Base-by-base conservation (phyloP, 2,888 invertebrate species). In the Cordilura impudica region DNA sequence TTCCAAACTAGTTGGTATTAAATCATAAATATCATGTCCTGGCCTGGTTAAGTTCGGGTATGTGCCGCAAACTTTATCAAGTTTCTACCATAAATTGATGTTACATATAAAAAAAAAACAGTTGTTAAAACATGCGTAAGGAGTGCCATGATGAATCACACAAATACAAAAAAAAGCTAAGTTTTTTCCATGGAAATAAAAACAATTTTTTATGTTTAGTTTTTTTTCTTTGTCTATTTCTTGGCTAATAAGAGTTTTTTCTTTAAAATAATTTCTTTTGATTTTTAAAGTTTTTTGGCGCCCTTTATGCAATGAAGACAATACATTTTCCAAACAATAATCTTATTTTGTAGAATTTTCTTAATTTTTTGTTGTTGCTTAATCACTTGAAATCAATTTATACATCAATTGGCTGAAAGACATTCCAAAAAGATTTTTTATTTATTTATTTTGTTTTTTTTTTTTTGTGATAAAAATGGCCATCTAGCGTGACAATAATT, bases 61-160 rank as follows among this genome's bases (percentile, higher is more conserved):
- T n/a, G n/a, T n/a, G n/a, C n/a, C n/a, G n/a, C n/a, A n/a, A n/a
- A n/a, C n/a, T n/a, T n/a, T n/a, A n/a, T n/a, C n/a, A n/a, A n/a
- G n/a, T n/a, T 43, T 58, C 14, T 49, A 54, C 14, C 49, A 51
- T 73, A 39, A 54, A 14, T 58, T 39, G 51, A 26, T 51, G 31
- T 10, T 65, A 43, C 54, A 45, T 47, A 69, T 58, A 45, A 56
- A 56, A 45, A 56, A 56, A 75, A 71, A 79, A 53, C 35, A 60
- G 60, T 16, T 60, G 35, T 7, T 54, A 56, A 47, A 70, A 29
- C 70, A 71, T 74, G 73, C 56, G 74, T 61, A 61, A 63, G 75
- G 79, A 79, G 75, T 67, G 74, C 47, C 53, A 70, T 74, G 74
- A 78, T 74, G 78, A 74, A 71, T 78, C 78, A 78, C 70, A 66